phyloP scores from a whole-genome alignment of 1,140 invertebrate species.

The Streblospio benedicti region DNA sequence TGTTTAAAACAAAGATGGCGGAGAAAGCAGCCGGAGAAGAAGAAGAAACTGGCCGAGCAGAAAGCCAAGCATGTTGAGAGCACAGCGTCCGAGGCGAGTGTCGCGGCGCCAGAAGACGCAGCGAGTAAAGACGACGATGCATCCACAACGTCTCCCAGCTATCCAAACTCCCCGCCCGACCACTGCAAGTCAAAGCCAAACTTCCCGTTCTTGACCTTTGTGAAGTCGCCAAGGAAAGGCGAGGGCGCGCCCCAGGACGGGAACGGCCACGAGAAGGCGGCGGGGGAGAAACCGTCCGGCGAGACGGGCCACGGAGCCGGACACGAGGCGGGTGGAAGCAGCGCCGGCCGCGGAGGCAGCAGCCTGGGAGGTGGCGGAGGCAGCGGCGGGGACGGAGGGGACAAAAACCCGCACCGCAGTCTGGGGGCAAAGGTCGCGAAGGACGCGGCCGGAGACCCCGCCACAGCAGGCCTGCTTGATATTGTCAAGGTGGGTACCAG shows the following conservation, averaged over 20 bases:
- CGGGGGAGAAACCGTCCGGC: not conserved
- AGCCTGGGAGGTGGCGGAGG: not conserved
- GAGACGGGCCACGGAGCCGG: not conserved
- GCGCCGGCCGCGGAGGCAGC: not conserved
- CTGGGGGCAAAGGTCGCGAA: no score
- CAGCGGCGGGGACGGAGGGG: not conserved
- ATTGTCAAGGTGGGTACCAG: no score
- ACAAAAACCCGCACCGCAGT: slow-evolving; percentile 18
- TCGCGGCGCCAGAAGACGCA: no score
- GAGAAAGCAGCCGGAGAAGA: no score
- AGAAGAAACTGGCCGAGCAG: no score
- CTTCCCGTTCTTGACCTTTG: not conserved
- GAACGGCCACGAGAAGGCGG: not conserved
- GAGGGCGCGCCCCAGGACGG: not conserved
- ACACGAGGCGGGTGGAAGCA: not conserved
- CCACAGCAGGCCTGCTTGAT: no score
- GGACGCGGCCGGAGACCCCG: no score
- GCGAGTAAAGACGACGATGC: no score
- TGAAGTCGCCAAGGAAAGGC: not conserved
- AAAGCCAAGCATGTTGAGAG: no score
- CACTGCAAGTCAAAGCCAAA: not conserved
- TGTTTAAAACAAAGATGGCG: no score
- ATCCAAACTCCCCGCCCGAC: not conserved
- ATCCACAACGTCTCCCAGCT: no score
- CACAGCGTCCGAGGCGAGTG: no score